These are phyloP conservation scores for Spea hammondii DNA, from an alignment of 2,797 vertebrate species.

Conservation along the genomic window DNA sequence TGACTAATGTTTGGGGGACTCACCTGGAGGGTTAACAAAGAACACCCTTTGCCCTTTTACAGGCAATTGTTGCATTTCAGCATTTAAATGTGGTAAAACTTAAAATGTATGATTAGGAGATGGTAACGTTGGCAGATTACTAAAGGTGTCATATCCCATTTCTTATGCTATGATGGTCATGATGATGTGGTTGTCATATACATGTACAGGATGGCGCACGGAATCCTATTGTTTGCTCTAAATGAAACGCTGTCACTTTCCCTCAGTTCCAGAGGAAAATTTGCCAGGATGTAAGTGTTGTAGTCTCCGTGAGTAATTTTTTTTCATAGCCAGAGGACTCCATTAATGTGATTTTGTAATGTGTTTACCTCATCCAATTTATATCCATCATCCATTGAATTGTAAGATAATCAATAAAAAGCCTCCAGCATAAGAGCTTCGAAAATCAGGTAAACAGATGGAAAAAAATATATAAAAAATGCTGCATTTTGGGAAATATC, in stretches of 20 bases:
- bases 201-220: too few relatives aligned
- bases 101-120: not conserved
- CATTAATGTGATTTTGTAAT: slow-evolving; percentile 30
- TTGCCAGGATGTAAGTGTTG: slow-evolving; percentile 5
- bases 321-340: not conserved
- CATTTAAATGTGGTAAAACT: not conserved
- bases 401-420: slow-evolving; percentile 37
- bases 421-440: slow-evolving; percentile 12
- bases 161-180: too few relatives aligned
- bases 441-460: not conserved
- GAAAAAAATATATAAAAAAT: not conserved
- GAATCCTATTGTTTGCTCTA: not conserved
- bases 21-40: too few relatives aligned
- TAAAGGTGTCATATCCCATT: too few relatives aligned
- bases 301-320: slow-evolving; percentile 1
- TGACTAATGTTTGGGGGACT: too few relatives aligned
- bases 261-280: not conserved
- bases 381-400: slow-evolving; percentile 34
- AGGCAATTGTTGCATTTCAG: too few relatives aligned
- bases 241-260: slow-evolving; percentile 4
- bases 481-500: not conserved
- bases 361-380: slow-evolving; percentile 28
- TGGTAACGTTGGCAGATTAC: not conserved
- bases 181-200: too few relatives aligned
- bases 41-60: too few relatives aligned